phyloP scores from a whole-genome alignment of 2,797 vertebrate genomes.

The Gymnothorax reevesii region DNA sequence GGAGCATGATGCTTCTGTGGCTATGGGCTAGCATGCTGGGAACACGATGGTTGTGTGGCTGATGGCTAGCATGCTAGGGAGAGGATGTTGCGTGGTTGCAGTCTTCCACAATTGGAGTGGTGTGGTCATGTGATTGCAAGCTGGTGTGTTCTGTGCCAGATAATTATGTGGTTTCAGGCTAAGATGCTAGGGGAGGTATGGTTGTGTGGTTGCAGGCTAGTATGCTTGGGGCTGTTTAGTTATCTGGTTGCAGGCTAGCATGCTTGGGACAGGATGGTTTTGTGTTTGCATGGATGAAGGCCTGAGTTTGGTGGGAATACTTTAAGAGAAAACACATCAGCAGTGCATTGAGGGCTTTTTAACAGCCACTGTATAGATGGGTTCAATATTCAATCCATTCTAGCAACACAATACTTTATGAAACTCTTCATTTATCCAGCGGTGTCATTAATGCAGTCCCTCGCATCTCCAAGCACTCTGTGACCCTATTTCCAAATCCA shows the following conservation, averaged over 20 bases:
- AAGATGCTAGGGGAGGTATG: slow-evolving; percentile 40
- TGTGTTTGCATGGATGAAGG: slow-evolving; percentile 16
- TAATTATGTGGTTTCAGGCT: slow-evolving; percentile 1
- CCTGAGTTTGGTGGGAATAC: slow-evolving; percentile 20
- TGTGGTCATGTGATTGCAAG: slow-evolving; percentile 6
- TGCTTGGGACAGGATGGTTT: slow-evolving; percentile 40
- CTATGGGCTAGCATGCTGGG: slow-evolving; percentile 25
- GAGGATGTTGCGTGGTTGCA: slow-evolving; percentile 26
- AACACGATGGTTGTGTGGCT: slow-evolving; percentile 33
- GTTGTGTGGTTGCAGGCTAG: slow-evolving; percentile 17
- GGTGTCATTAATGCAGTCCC: not conserved
- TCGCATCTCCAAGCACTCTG: not conserved
- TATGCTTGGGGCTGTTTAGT: slow-evolving; percentile 22
- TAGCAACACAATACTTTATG: not conserved
- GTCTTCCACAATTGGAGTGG: slow-evolving; percentile 36
- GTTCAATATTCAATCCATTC: slow-evolving; percentile 2
- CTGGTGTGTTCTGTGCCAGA: slow-evolving; percentile 38
- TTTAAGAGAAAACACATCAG: slow-evolving; percentile 39
- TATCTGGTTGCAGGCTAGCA: not conserved
- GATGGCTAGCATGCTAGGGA: slow-evolving; percentile 32
- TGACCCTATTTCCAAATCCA: not conserved
- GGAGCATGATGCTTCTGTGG: no score
- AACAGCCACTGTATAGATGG: slow-evolving; percentile 3
- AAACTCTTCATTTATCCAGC: slow-evolving; percentile 13
- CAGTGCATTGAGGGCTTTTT: slow-evolving; percentile 17